Conservation (phyloP, 2,113 vertebrate genomes). For the Clarias magur region DNA sequence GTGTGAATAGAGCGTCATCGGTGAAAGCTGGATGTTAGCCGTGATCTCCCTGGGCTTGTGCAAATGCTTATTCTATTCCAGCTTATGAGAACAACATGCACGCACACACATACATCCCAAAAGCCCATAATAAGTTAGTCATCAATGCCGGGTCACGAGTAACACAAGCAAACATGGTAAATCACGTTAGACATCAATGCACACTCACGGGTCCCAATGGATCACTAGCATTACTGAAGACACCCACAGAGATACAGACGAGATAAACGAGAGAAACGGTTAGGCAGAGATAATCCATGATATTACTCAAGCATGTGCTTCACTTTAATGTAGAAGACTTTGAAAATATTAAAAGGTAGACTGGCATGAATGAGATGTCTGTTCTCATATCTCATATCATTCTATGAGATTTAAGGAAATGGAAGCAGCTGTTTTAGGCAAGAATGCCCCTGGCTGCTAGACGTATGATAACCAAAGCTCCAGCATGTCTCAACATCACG, state of each 20-base stretch:
- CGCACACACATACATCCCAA: background rate
- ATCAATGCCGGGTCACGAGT: conserved; percentile 34
- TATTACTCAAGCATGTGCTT: conserved; percentile 29
- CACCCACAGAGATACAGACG: conserved; percentile 36
- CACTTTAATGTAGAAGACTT: background rate
- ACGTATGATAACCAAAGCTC: background rate
- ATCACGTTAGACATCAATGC: conserved; percentile 43
- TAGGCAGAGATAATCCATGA: conserved; percentile 52
- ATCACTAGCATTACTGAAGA: conserved; percentile 9
- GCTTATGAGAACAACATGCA: background rate
- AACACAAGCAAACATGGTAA: conserved; percentile 8
- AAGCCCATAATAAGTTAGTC: background rate
- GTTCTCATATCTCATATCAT: background rate
- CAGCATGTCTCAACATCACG: too few species aligned
- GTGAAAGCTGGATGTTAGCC: conserved; percentile 21
- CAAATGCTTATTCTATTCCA: conserved; percentile 11
- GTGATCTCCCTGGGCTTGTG: conserved; percentile 20
- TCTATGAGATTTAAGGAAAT: background rate
- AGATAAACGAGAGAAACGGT: background rate
- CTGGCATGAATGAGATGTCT: background rate
- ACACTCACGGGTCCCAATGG: conserved; percentile 29
- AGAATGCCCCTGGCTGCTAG: conserved; percentile 15
- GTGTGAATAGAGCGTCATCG: conserved; percentile 32
- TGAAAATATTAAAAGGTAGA: background rate
- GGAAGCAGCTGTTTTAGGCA: background rate